These are phyloP conservation scores for Phenganax marumi DNA, from an alignment of 92 coral and sea anemone genomes.

Conservation along the genomic window DNA sequence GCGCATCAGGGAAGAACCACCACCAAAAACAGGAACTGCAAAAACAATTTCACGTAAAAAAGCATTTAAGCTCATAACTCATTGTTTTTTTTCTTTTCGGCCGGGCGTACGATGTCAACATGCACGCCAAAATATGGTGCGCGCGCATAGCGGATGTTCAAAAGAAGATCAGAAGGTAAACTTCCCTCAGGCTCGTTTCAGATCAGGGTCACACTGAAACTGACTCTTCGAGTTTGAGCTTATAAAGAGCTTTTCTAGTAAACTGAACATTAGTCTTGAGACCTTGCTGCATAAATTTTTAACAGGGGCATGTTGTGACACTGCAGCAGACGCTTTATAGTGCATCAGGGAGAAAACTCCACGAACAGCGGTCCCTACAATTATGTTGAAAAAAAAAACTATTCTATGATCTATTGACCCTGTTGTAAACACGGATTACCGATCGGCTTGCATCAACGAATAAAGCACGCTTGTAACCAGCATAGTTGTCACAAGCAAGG, in stretches of 20 bases:
- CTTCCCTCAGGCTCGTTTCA: slow-evolving; percentile 22
- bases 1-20: background rate
- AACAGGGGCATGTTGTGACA: background rate
- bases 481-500: background rate
- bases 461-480: background rate
- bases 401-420: background rate
- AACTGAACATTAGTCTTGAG: background rate
- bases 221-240: background rate
- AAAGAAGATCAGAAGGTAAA: slow-evolving; percentile 10
- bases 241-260: background rate
- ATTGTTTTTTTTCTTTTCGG: background rate
- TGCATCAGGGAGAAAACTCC: slow-evolving; percentile 14
- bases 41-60: background rate
- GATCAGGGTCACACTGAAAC: background rate
- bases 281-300: background rate
- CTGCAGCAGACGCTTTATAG: background rate
- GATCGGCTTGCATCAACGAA: background rate
- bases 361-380: background rate
- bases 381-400: background rate
- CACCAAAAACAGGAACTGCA: background rate
- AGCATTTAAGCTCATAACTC: background rate
- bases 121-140: background rate
- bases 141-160: slow-evolving; percentile 9
- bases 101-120: background rate
- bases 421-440: background rate